Evolutionary conservation across 1,140 invertebrate species (phyloP), one percentile per base, ranked within the genome.

Genomic region (Arctopsyche grandis): DNA sequence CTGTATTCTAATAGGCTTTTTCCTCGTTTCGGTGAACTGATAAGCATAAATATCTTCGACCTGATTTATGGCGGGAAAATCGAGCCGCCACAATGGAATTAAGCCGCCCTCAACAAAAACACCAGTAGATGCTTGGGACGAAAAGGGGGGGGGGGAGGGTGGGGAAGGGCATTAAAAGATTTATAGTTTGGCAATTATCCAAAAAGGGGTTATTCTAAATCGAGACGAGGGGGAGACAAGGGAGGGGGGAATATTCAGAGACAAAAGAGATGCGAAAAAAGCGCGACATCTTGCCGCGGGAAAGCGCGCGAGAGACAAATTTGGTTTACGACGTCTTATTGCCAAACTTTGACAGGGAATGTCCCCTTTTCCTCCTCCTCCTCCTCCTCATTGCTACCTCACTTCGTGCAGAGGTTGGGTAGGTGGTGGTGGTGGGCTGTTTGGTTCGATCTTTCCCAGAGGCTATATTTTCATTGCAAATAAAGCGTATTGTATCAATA

Each of bases 41-140:
- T 60, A 60, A 60, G 58, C 21, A 66, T 66, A 66, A 66, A 66
- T 66, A 66, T 66, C 24, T 12, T 21, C 10, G 9, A 5, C 22
- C 24, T 66, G 63, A 66, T 66, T 66, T 66, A 66, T 66, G 63
- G 63, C 63, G 63, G 63, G 63, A 66, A 66, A 66, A 66, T 66
- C 63, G 63, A 66, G 63, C 24, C 63, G 10, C 63, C 63, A 29
- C 63, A 29, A 3, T 29, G 63, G 63, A 66, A 66, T 66, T 66
- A 66, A 66, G 63, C 24, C 63, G 63, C 63, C 63, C 63, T 29
- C 63, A 26, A 66, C 19, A 66, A 66, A 19, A 66, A 26, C 63
- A 29, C 63, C 24, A 22, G 63, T 24, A 26, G 14, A 66, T 46
- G 44, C 5, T 10, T 12, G 48, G 48, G n/a, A n/a, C n/a, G n/a